These are phyloP conservation scores for Xanthia togata DNA, from an alignment of 2,888 invertebrate species.

Conservation along the genomic window DNA sequence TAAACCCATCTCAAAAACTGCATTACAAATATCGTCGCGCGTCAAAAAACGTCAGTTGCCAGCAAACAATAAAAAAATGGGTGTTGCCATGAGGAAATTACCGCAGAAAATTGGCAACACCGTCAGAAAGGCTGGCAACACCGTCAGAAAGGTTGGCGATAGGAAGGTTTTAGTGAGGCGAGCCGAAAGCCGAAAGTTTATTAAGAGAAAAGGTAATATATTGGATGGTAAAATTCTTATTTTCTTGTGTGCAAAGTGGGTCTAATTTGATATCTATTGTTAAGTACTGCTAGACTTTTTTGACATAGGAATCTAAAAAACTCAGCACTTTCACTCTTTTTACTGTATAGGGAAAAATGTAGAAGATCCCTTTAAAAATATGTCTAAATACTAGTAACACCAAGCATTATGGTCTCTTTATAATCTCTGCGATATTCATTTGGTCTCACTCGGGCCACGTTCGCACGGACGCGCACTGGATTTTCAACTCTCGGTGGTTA, in stretches of 20 bases:
- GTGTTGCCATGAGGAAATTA: slow-evolving; percentile 68
- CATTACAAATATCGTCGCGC: slow-evolving; percentile 49
- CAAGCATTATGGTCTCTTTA: too few relatives aligned
- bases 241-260: slow-evolving; percentile 1
- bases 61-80: slow-evolving; percentile 63
- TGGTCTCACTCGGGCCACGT: too few relatives aligned
- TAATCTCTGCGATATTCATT: too few relatives aligned
- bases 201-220: slow-evolving; percentile 84
- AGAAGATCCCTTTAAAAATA: too few relatives aligned
- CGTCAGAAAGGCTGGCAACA: slow-evolving; percentile 73
- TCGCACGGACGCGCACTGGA: too few relatives aligned
- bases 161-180: slow-evolving; percentile 81
- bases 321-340: too few relatives aligned
- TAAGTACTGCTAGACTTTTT: too few relatives aligned
- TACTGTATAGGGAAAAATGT: too few relatives aligned
- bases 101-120: slow-evolving; percentile 73
- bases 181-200: slow-evolving; percentile 75
- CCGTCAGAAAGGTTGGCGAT: slow-evolving; percentile 76
- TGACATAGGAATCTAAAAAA: too few relatives aligned
- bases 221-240: slow-evolving; percentile 4
- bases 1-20: slow-evolving; percentile 62
- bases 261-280: slow-evolving; percentile 28
- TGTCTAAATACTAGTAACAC: too few relatives aligned
- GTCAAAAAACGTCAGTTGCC: slow-evolving; percentile 69
- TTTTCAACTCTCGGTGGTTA: too few relatives aligned